Evolutionary conservation across 2,113 vertebrate genomes (phyloP), one percentile per base, ranked within the genome.

Genomic region (Cacatua alba): DNA sequence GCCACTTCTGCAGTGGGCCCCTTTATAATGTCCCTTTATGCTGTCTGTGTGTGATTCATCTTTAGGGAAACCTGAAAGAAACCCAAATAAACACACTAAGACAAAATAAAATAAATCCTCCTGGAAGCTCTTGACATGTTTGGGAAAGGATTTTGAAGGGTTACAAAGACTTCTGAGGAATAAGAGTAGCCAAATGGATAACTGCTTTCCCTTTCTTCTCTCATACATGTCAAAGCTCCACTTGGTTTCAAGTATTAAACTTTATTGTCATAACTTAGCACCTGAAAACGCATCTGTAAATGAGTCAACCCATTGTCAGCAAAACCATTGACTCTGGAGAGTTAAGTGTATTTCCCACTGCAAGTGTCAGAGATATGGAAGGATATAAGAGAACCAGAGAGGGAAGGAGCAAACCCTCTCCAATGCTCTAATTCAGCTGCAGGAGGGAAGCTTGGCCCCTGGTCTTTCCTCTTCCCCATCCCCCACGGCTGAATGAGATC

Each of bases 401-500:
- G 77, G 78, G 74, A 81, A 85, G 81, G 82, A 52, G 23, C n/a
- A 59, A 77, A 23, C 63, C 20, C 46, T 69, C 41, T 63, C 35
- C 49, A 46, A 2, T 0, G 29, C 84, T 80, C 72, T 60, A 72
- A 89, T 28, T 82, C 62, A 90, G 31, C 63, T 0, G 0, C 8
- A 35, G 86, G 82, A 64, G 86, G 64, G 93, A 51, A 92, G 78
- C 46, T 82, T 75, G 35, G 77, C 46, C 76, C 24, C 64, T 59
- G 23, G 7, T 43, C 83, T 74, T 63, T 92, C 17, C 69, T 92
- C 19, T 92, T 62, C 44, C 59, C 67, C 0, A 12, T 70, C 41
- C 77, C 63, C 72, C 64, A 17, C 3, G 8, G 89, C 81, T 92
- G 83, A 97, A 90, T 59, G 77, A 88, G 88, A 90, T 60, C 84